Evolutionary conservation across 2,888 invertebrate species (phyloP).

Genomic region (Orthonevra nobilis): DNA sequence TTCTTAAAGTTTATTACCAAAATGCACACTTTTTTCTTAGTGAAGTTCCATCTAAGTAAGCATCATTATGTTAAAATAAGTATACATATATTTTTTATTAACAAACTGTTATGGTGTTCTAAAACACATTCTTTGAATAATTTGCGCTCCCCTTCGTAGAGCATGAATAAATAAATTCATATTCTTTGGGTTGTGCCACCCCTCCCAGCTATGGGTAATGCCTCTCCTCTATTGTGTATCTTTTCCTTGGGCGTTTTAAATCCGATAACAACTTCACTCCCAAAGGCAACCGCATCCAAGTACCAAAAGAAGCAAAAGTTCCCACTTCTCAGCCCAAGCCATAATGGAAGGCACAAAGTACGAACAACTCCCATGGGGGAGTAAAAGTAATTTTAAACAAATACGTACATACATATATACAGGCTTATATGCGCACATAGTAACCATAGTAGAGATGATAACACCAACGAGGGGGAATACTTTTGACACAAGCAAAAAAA

Average conservation of each 20-base stretch:
- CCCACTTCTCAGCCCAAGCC: slow-evolving; percentile 21
- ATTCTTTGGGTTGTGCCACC: too few species aligned
- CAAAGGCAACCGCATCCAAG: neutral
- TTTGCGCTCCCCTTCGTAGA: too few species aligned
- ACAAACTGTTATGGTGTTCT: too few species aligned
- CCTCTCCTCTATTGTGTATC: neutral
- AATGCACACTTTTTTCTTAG: too few species aligned
- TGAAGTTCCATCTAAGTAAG: too few species aligned
- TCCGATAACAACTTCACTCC: slow-evolving; percentile 29
- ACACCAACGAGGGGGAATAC: slow-evolving; percentile 24
- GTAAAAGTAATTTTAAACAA: slow-evolving; percentile 50
- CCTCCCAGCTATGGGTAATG: too few species aligned
- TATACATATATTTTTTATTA: too few species aligned
- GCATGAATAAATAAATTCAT: slow-evolving; percentile 5
- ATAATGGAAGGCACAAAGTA: slow-evolving; percentile 21
- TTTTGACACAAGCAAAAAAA: slow-evolving; percentile 4
- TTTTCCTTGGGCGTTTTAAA: slow-evolving; percentile 2
- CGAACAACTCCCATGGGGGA: slow-evolving; percentile 30
- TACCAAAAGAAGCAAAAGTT: slow-evolving; percentile 12
- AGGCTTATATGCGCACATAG: slow-evolving; percentile 18
- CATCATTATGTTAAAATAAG: too few species aligned
- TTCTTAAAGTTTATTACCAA: too few species aligned
- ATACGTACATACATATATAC: slow-evolving; percentile 1
- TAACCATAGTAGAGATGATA: slow-evolving; percentile 24
- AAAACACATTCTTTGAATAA: too few species aligned